Evolutionary conservation across 2,113 vertebrate species (phyloP).

Genomic region (Mungos mungo): DNA sequence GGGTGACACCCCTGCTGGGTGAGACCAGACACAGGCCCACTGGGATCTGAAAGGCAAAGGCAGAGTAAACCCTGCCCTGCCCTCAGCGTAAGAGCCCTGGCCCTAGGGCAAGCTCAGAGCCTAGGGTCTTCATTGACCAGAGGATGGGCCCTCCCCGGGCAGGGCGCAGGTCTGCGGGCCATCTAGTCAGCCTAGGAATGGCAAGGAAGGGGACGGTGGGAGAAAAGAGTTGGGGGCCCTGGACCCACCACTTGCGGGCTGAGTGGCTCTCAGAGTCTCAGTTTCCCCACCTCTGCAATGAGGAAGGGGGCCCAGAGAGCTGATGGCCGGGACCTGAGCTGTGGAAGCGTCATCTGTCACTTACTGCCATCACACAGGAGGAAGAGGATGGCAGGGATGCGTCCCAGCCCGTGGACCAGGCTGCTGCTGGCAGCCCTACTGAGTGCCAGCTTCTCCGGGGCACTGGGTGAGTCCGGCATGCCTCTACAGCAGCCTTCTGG

Average conservation of each 20-base stretch:
- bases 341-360: accelerated
- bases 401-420: neutral
- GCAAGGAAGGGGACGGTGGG: neutral
- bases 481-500: accelerated
- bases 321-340: accelerated
- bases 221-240: neutral
- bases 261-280: neutral
- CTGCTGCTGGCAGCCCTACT: conserved; percentile 83
- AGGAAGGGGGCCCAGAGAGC: neutral
- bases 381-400: conserved; percentile 80
- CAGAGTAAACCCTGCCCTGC: neutral
- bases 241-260: neutral
- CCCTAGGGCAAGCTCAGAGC: neutral
- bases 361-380: conserved; percentile 71
- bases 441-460: conserved; percentile 69
- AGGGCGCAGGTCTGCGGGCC: neutral
- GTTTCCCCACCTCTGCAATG: neutral
- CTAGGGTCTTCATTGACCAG: neutral
- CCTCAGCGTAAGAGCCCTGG: neutral
- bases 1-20: neutral
- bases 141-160: neutral
- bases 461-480: conserved; percentile 78
- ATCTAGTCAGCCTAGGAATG: neutral
- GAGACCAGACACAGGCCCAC: neutral
- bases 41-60: neutral